Evolutionary conservation across 1,140 invertebrate genomes (phyloP), one percentile per base, ranked within the genome.

Genomic region (Microplitis demolitor): DNA sequence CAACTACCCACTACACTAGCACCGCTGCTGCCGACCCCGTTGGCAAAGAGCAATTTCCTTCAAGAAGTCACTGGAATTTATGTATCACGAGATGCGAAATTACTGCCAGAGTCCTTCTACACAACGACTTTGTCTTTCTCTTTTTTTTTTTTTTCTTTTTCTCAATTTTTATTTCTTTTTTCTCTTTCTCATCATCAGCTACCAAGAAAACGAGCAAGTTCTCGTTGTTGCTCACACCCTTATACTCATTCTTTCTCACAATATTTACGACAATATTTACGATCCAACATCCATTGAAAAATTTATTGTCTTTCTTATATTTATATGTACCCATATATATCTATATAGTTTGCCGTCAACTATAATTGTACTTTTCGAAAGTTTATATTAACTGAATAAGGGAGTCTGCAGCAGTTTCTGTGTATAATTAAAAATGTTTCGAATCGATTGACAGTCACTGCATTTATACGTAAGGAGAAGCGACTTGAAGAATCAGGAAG

Each of bases 251-350:
- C 14, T 67, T n/a, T 54, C 51, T 51, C 66, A 31, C 13, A 67
- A 67, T 67, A 67, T 67, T 67, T 54, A 53, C 24, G 45, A 54
- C 33, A 14, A 67, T 67, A 54, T 67, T 54, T 67, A 67, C 50
- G 51, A 67, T 54, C 50, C 51, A 2, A 39, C 33, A 33, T n/a
- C 51, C 50, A 67, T 67, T 67, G 66, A 67, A 54, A 39, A 54
- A 66, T 66, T 66, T 66, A 66, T 66, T n/a, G 6, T 13, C 62
- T 13, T 39, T 64, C 34, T 39, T n/a, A 34, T 39, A 66, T 51
- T 14, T 51, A 8, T 67, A 24, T 24, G 2, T 24, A 24, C 24
- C 24, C 0, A 24, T 24, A 24, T 24, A 24, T 24, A 24, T 24
- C 0, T 24, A 24, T 24, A 24, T 2, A 24, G 24, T 24, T 24